Evolutionary conservation across 2,888 invertebrate species (phyloP).

Genomic region (Cryptus armator): DNA sequence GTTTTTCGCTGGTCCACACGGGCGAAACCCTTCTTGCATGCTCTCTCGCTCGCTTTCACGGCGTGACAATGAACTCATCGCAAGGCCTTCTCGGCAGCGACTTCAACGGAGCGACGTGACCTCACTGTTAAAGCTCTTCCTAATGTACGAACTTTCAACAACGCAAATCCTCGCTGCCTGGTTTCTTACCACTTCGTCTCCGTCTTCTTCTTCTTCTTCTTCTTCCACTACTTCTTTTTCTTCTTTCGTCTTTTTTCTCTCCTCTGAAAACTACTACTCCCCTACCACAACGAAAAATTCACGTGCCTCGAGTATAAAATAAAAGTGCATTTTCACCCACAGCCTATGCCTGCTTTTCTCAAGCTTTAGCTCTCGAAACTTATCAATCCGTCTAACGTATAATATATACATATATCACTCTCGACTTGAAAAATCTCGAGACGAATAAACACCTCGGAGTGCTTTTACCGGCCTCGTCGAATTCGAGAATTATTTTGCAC

Average conservation of each 20-base stretch:
- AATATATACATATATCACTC: slow-evolving; percentile 22
- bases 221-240: slow-evolving; percentile 4
- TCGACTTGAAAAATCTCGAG: slow-evolving; percentile 15
- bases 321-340: slow-evolving; percentile 57
- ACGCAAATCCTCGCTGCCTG: slow-evolving; percentile 64
- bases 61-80: slow-evolving; percentile 74
- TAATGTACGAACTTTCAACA: slow-evolving; percentile 72
- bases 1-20: slow-evolving; percentile 14
- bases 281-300: slow-evolving; percentile 11
- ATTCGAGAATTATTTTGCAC: slow-evolving; percentile 22
- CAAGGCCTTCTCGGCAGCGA: slow-evolving; percentile 57
- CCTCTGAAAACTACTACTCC: slow-evolving; percentile 20
- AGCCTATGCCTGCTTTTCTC: slow-evolving; percentile 24
- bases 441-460: slow-evolving; percentile 35
- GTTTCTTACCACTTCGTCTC: slow-evolving; percentile 48
- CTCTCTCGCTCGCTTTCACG: slow-evolving; percentile 56
- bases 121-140: slow-evolving; percentile 72
- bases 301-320: slow-evolving; percentile 58
- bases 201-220: neutral
- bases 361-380: slow-evolving; percentile 43
- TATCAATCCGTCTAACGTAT: slow-evolving; percentile 56
- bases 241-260: slow-evolving; percentile 28
- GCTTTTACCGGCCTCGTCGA: slow-evolving; percentile 1
- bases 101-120: slow-evolving; percentile 73
- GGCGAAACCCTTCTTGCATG: slow-evolving; percentile 36